A percentile compares a stretch with the other conserved stretches of the same genome.
Evolutionary conservation across 2,797 vertebrate genomes (phyloP).

Genomic region (Enteromius anoplus): DNA sequence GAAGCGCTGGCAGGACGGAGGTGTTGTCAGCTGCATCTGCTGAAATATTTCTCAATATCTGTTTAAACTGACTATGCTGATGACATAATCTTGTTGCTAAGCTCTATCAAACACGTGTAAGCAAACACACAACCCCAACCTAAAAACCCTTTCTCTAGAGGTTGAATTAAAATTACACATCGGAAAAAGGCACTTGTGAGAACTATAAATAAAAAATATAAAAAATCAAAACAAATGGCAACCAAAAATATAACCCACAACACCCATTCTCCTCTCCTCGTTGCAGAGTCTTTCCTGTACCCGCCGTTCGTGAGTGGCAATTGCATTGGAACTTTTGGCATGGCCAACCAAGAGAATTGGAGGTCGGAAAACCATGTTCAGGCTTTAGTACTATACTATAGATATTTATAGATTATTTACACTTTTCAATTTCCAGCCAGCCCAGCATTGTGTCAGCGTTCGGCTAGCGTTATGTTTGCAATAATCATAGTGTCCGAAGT

Average conservation of each 20-base stretch:
- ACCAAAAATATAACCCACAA: constrained; percentile 28
- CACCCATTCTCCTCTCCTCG: constrained; percentile 8
- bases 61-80: constrained; percentile 37
- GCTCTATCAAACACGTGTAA: constrained; percentile 71
- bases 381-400: constrained; percentile 59
- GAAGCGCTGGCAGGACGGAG: constrained; percentile 24
- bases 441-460: constrained; percentile 53
- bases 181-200: constrained; percentile 37
- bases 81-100: constrained; percentile 72
- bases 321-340: constrained; percentile 67
- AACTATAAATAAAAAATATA: constrained; percentile 25
- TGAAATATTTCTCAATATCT: constrained; percentile 51
- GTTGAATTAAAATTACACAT: constrained; percentile 37
- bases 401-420: constrained; percentile 70
- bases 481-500: constrained; percentile 56
- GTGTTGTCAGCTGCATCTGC: constrained; percentile 42
- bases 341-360: constrained; percentile 48
- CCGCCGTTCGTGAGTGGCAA: constrained; percentile 18
- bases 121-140: constrained; percentile 56
- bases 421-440: constrained; percentile 68
- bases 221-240: constrained; percentile 47
- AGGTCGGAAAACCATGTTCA: constrained; percentile 66
- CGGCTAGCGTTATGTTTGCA: constrained; percentile 64
- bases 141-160: constrained; percentile 34
- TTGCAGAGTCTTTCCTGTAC: constrained; percentile 1